Conservation (phyloP, 2,113 vertebrate genomes). For the Mastomys natalensis region DNA sequence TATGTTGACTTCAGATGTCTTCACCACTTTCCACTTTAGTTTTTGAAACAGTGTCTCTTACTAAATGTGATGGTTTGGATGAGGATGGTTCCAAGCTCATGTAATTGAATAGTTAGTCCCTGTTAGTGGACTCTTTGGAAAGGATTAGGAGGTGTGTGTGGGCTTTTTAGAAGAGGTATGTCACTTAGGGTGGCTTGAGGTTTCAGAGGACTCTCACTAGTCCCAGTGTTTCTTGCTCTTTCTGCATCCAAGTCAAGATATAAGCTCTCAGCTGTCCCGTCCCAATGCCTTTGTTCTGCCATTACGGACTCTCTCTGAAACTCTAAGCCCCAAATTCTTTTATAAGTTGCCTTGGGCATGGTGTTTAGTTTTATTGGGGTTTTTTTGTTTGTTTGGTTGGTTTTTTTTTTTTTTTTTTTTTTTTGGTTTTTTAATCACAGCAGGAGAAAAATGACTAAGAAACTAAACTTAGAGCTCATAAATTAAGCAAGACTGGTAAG, state of each 20-base stretch:
- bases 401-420: too few relatives aligned
- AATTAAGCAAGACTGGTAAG: neutral
- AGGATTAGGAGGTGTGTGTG: neutral
- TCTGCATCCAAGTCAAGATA: neutral
- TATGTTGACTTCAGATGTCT: neutral
- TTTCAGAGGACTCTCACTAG: neutral
- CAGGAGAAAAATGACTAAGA: neutral
- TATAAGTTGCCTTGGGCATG: neutral
- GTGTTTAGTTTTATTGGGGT: neutral
- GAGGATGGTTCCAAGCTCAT: neutral
- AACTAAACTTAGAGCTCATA: neutral
- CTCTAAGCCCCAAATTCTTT: neutral
- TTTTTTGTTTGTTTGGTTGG: neutral
- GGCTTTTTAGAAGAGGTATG: neutral
- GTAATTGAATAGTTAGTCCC: neutral
- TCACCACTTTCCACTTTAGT: neutral
- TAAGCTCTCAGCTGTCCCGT: neutral
- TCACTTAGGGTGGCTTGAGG: neutral
- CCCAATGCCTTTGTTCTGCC: neutral
- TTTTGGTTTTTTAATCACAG: neutral
- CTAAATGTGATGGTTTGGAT: neutral
- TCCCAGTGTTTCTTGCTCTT: neutral
- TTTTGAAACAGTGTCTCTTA: neutral
- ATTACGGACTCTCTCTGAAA: neutral
- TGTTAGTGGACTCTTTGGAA: neutral